A percentile compares a stretch with the other conserved stretches of the same genome.
phyloP scores from a whole-genome alignment of 2,888 invertebrate species.

The Dryococelus australis region DNA sequence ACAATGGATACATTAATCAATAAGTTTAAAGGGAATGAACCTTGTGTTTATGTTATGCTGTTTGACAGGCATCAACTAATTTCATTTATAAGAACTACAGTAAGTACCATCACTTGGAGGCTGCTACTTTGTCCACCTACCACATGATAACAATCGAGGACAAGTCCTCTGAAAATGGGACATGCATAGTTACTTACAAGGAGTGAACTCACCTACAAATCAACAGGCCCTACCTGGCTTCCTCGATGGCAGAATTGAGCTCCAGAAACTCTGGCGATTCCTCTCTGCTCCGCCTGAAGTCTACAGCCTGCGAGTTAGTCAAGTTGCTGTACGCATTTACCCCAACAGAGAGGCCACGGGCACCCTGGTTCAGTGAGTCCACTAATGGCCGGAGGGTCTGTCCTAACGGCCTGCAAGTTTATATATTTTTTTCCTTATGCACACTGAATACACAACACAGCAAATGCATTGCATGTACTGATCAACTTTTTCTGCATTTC shows the following conservation, averaged over 20 bases:
- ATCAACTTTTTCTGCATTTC: neutral
- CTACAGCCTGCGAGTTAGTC: constrained; percentile 23
- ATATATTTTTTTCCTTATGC: too few species aligned
- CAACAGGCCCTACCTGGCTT: constrained; percentile 67
- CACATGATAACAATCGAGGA: too few species aligned
- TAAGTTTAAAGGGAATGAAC: too few species aligned
- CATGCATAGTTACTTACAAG: too few species aligned
- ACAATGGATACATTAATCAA: too few species aligned
- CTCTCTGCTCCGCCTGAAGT: constrained; percentile 54
- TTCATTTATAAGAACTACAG: too few species aligned
- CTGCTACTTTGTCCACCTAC: too few species aligned
- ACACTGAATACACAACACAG: neutral
- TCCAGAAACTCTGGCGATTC: constrained; percentile 74
- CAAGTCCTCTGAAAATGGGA: too few species aligned
- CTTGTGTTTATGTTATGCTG: neutral
- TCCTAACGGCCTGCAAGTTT: constrained; percentile 64
- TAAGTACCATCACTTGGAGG: too few species aligned
- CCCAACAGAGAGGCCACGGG: constrained; percentile 41
- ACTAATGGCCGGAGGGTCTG: constrained; percentile 66
- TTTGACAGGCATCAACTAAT: neutral
- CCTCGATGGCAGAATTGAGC: constrained; percentile 77
- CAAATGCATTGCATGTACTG: neutral
- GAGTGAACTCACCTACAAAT: too few species aligned
- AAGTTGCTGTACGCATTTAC: constrained; percentile 36
- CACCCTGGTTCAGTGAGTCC: constrained; percentile 56